Base-by-base conservation (phyloP, 2,888 invertebrate species). In the Anodontia alba region DNA sequence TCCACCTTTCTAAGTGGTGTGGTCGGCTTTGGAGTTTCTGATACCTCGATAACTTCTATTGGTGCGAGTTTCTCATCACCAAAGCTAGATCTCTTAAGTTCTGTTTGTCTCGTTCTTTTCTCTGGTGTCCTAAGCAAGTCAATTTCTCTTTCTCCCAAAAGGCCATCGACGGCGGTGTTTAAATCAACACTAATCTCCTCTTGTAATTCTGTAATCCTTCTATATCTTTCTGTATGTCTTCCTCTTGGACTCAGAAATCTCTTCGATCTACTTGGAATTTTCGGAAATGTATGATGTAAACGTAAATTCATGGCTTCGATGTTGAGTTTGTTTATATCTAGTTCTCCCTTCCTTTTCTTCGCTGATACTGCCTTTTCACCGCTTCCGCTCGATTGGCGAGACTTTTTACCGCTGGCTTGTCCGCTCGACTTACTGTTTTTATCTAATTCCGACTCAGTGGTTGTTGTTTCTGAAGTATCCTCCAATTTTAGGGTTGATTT, bases 401-500 rank as follows among this genome's bases (percentile, higher is more conserved):
- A 17, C 33, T 62, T 62, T 33, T 62, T 62, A 33, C 23, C 62
- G 33, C 33, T 33, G 1, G 62, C 33, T 33, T 62, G 62, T 3
- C 62, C 62, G 33, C 62, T 62, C 17, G 62, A 62, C 17, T 62
- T 62, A 33, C 62, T 62, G 15, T 43, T 26, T 42, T 69, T 54
- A 1, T 73, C 73, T 29, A 23, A 26, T 31, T 80, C 80, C 0
- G 80, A 80, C 46, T 76, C 80, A 23, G 68, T 46, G 0, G n/a
- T n/a, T n/a, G 78, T 76, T 23, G 80, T 78, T 20, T 80, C 78
- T 10, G 82, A 83, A 1, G 74, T 69, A 20, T 85, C 78, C n/a
- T 85, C 80, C 17, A 10, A 12, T 75, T 79, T 82, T 36, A 70
- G 75, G 10, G 43, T 33, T 36, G 54, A 68, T 67, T 62, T 76